phyloP scores from a whole-genome alignment of 2,113 vertebrate species.

The Saccopteryx leptura region DNA sequence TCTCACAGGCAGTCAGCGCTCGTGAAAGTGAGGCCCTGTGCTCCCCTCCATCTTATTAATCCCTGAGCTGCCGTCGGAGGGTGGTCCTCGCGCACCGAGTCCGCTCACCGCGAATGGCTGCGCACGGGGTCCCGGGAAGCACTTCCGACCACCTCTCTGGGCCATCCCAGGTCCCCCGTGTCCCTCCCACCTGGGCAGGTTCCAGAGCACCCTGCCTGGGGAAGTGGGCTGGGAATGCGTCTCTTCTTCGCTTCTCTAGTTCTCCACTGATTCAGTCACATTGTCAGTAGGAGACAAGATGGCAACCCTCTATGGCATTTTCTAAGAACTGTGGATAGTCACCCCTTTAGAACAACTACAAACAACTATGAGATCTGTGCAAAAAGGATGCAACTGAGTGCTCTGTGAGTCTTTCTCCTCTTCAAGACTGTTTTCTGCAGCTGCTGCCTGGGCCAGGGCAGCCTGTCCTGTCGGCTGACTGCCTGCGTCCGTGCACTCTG shows the following conservation, averaged over 20 bases:
- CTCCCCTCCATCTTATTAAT: slow-evolving; percentile 23
- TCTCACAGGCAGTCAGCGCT: slow-evolving; percentile 16
- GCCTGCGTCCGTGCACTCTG: background rate
- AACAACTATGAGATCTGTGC: background rate
- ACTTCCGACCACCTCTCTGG: background rate
- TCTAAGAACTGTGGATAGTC: background rate
- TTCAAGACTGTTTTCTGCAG: background rate
- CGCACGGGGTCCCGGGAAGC: background rate
- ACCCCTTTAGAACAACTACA: background rate
- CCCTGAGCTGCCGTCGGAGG: background rate
- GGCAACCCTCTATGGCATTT: background rate
- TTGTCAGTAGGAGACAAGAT: background rate
- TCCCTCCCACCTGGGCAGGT: background rate
- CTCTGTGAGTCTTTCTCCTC: background rate
- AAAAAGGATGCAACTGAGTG: background rate
- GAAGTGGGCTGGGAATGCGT: background rate
- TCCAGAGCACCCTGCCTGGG: background rate
- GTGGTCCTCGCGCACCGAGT: background rate
- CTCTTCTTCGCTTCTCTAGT: background rate
- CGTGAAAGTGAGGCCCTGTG: background rate
- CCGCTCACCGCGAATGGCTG: background rate
- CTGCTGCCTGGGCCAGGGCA: background rate
- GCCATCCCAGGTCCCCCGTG: fast-evolving
- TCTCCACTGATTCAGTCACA: background rate
- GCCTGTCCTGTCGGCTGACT: background rate